Base-by-base conservation (phyloP, 2,888 invertebrate species). In the Philereme vetulata region DNA sequence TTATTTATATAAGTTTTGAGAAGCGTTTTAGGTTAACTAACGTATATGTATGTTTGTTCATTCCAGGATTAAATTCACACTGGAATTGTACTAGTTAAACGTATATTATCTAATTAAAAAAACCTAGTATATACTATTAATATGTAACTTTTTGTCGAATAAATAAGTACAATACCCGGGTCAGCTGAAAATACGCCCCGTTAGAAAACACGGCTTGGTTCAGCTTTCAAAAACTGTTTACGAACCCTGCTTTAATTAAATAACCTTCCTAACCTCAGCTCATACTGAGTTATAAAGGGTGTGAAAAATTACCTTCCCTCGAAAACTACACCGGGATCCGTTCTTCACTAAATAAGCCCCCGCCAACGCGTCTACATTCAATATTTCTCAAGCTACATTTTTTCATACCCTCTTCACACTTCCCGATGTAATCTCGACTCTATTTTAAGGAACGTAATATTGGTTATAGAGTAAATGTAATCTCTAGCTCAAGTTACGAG, bases 271-370 rank as follows among this genome's bases (percentile, higher is more conserved):
- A 44, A 11, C 44, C 44, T 44, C 21, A 21, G 21, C n/a, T 33
- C 33, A 35, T 40, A 45, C 34, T 45, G 36, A 55, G 48, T 61
- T 56, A 52, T 42, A 45, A 51, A 56, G 52, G 49, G 48, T 53
- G 42, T 49, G 52, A 61, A 61, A 56, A 56, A 61, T 61, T 45
- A 56, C 49, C 52, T 21, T 5, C 36, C 44, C 45, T n/a, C 32
- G 46, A 36, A 53, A 53, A 44, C 44, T 10, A 52, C 35, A 51
- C 58, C 53, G 44, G 21, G 40, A 57, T 43, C 34, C 21, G 5
- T 10, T n/a, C 33, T 38, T 44, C 43, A 43, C 38, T 32, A 21
- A 21, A 34, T 40, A 53, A 53, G 45, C 53, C 44, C 44, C 48
- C 42, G 8, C 21, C 21, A 21, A 21, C 21, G 6, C 43, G 38